phyloP scores from a whole-genome alignment of 1,140 invertebrate genomes.

The Drosophila malerkotliana region DNA sequence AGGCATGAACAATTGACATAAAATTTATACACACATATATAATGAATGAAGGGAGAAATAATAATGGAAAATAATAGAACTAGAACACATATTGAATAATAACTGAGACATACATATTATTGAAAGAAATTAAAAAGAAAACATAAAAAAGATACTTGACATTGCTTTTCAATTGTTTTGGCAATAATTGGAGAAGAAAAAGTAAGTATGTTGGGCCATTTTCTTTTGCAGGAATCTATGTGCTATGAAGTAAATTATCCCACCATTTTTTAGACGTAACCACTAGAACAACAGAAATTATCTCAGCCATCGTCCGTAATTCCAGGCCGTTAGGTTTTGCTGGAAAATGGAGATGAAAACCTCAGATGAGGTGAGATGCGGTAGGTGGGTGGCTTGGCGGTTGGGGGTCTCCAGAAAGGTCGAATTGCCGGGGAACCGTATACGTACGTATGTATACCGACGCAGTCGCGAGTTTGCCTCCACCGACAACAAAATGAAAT shows the following conservation, averaged over 20 bases:
- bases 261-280: conserved; percentile 39
- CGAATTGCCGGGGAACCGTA: neutral
- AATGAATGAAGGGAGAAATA: conserved; percentile 64
- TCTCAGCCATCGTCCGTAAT: conserved; percentile 55
- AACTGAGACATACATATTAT: conserved; percentile 81
- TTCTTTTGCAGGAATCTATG: no score
- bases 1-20: conserved; percentile 68
- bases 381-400: neutral
- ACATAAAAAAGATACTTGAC: conserved; percentile 13
- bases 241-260: conserved; percentile 48
- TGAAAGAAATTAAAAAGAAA: conserved; percentile 59
- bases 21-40: conserved; percentile 78
- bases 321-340: conserved; percentile 61
- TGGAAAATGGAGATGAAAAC: conserved; percentile 18
- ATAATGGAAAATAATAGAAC: conserved; percentile 80
- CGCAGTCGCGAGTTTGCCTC: conserved; percentile 46
- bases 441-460: conserved; percentile 26
- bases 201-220: neutral
- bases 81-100: conserved; percentile 80
- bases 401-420: no score
- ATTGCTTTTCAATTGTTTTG: conserved; percentile 2
- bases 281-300: conserved; percentile 24
- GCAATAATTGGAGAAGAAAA: neutral
- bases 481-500: conserved; percentile 72
- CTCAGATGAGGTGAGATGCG: conserved; percentile 6